These are phyloP conservation scores for Onthophagus taurus DNA, from an alignment of 1,140 invertebrate species.

Conservation along the genomic window DNA sequence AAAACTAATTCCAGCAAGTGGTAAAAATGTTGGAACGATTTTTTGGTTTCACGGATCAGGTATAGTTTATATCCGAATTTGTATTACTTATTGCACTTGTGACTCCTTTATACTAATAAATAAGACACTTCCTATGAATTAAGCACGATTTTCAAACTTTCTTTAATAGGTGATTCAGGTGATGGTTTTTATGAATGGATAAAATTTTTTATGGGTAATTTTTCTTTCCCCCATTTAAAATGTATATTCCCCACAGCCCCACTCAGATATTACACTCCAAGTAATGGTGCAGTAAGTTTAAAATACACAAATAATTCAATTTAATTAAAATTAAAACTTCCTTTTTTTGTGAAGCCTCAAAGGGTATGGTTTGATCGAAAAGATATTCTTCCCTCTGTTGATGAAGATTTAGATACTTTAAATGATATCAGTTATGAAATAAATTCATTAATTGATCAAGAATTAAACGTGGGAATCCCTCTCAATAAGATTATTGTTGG, in stretches of 20 bases:
- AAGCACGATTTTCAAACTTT: constrained; percentile 15
- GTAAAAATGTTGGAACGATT: constrained; percentile 42
- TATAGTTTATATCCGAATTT: constrained; percentile 28
- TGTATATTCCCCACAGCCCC: constrained; percentile 63
- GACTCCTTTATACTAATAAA: too few species aligned
- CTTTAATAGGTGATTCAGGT: constrained; percentile 50
- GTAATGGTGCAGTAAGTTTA: constrained; percentile 47
- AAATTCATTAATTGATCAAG: constrained; percentile 49
- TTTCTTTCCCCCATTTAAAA: constrained; percentile 58
- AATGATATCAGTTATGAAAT: constrained; percentile 46
- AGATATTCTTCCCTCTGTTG: constrained; percentile 45
- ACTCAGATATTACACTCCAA: constrained; percentile 52
- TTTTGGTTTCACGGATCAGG: constrained; percentile 56
- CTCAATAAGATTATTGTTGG: constrained; percentile 55
- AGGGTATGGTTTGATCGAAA: constrained; percentile 65
- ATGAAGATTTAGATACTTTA: constrained; percentile 51
- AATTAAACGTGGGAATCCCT: constrained; percentile 53
- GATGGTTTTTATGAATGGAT: constrained; percentile 54
- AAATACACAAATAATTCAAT: background rate
- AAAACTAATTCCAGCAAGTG: too few species aligned
- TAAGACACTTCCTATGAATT: too few species aligned
- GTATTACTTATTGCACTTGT: too few species aligned
- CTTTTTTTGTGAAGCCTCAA: constrained; percentile 36
- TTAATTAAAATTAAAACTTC: background rate
- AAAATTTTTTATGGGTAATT: constrained; percentile 46